Evolutionary conservation across 2,113 vertebrate genomes (phyloP).

Genomic region (Serilophus lunatus): DNA sequence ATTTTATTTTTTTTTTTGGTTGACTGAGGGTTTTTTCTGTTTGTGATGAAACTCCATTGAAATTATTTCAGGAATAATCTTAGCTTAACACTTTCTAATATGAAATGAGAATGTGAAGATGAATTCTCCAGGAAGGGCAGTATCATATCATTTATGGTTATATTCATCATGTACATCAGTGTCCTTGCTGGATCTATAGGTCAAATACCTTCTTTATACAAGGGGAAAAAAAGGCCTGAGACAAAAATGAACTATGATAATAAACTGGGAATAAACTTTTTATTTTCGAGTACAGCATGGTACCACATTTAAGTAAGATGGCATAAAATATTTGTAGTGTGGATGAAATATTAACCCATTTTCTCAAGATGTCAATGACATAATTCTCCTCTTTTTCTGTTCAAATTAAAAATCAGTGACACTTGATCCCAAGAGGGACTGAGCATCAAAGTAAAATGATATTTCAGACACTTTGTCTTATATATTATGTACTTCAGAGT

Average conservation of each 20-base stretch:
- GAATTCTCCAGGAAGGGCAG: not conserved
- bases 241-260: no score
- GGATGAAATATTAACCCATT: not conserved
- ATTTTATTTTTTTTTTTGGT: not conserved
- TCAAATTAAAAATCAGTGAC: not conserved
- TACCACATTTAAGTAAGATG: not conserved
- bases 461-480: not conserved
- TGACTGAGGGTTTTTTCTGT: not conserved
- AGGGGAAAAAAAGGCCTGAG: not conserved
- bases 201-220: not conserved
- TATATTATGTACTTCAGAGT: not conserved
- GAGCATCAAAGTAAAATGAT: not conserved
- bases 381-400: not conserved
- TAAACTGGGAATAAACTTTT: not conserved
- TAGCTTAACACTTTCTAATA: not conserved
- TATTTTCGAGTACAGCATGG: not conserved
- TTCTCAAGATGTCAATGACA: not conserved
- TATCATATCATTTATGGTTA: not conserved
- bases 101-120: not conserved
- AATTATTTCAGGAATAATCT: not conserved
- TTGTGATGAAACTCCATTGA: not conserved
- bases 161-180: not conserved
- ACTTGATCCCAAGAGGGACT: not conserved
- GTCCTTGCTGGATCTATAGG: not conserved
- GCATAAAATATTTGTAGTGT: not conserved